A percentile compares a stretch with the other conserved stretches of the same genome.
Conservation (phyloP, 2,797 vertebrate genomes). For the Cryptoblepharus egeriae region DNA sequence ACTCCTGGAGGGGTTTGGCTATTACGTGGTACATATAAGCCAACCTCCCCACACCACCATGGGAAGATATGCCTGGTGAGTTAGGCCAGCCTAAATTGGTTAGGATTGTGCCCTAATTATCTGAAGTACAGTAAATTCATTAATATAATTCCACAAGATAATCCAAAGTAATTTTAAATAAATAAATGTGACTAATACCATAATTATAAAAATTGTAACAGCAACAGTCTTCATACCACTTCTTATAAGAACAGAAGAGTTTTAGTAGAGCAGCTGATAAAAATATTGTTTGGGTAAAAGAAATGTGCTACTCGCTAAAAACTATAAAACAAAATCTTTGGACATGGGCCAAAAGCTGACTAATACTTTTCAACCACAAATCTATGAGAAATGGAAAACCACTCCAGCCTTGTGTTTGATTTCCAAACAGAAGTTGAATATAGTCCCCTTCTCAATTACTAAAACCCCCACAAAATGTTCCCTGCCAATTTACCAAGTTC, state of each 20-base stretch:
- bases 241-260: conserved; percentile 4
- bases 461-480: conserved; percentile 12
- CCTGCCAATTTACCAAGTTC: conserved; percentile 6
- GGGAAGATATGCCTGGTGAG: too few relatives aligned
- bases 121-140: not conserved
- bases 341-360: not conserved
- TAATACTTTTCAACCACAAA: conserved; percentile 7
- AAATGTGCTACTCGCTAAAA: conserved; percentile 5
- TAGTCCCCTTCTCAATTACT: not conserved
- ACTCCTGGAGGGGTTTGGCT: too few relatives aligned
- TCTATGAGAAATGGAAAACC: not conserved
- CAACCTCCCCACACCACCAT: too few relatives aligned
- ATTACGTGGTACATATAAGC: too few relatives aligned
- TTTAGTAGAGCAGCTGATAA: too few relatives aligned
- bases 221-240: not conserved
- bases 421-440: conserved; percentile 29
- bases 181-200: not conserved
- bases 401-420: not conserved
- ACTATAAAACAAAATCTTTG: conserved; percentile 25
- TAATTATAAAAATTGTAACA: too few relatives aligned
- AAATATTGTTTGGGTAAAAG: not conserved
- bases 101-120: too few relatives aligned
- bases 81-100: too few relatives aligned
- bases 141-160: not conserved
- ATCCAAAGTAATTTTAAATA: conserved; percentile 4